A percentile compares a stretch with the other conserved stretches of the same genome.
These are phyloP conservation scores for Pelochelys cantorii DNA, from an alignment of 2,797 vertebrate species.

Conservation along the genomic window DNA sequence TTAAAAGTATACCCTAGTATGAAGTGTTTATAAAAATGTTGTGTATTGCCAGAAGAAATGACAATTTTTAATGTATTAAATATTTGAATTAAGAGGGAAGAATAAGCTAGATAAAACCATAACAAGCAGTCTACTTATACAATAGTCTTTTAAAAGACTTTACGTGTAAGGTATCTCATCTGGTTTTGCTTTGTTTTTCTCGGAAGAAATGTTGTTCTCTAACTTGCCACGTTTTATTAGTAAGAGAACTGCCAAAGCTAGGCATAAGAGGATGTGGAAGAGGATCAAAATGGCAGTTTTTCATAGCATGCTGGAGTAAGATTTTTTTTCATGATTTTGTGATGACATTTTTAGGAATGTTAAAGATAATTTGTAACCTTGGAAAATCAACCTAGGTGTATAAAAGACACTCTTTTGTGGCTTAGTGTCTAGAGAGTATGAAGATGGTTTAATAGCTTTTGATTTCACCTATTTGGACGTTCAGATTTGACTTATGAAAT, in stretches of 20 bases:
- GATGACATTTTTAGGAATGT: neutral
- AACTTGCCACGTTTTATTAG: constrained; percentile 86
- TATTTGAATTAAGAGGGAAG: constrained; percentile 43
- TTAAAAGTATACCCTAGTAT: constrained; percentile 73
- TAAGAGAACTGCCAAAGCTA: constrained; percentile 85
- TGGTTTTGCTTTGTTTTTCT: constrained; percentile 77
- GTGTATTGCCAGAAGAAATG: constrained; percentile 78
- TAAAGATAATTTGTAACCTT: neutral
- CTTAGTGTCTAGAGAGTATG: constrained; percentile 47
- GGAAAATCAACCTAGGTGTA: neutral
- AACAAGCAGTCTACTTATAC: constrained; percentile 42
- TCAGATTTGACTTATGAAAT: constrained; percentile 67
- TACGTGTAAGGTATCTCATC: constrained; percentile 63
- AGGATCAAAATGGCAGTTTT: constrained; percentile 29
- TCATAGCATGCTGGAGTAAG: neutral
- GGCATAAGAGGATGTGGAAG: constrained; percentile 12
- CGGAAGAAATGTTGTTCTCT: constrained; percentile 67
- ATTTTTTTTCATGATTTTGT: constrained; percentile 17
- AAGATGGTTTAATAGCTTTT: constrained; percentile 50
- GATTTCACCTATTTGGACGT: constrained; percentile 73
- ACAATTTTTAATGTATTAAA: constrained; percentile 60
- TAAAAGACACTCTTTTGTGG: constrained; percentile 35
- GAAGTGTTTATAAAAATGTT: constrained; percentile 76
- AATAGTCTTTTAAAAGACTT: constrained; percentile 54
- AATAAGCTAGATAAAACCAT: constrained; percentile 47